Conservation (phyloP, 2,113 vertebrate genomes). For the Motacilla tschutschensis region DNA sequence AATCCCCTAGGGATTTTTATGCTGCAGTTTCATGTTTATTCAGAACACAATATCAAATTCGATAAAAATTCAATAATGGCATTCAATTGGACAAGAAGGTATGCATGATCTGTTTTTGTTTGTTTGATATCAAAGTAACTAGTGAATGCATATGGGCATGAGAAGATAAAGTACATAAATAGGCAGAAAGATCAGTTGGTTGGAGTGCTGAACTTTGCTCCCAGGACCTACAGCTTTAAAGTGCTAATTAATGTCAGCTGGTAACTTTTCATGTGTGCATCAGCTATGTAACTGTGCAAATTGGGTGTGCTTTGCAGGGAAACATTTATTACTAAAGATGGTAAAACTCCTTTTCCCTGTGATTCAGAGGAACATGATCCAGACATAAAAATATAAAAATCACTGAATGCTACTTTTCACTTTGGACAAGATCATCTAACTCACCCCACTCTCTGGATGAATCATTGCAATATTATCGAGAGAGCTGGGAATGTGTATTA, state of each 20-base stretch:
- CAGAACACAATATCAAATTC: neutral
- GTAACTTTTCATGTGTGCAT: neutral
- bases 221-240: neutral
- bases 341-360: neutral
- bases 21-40: neutral
- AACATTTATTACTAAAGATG: neutral
- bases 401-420: neutral
- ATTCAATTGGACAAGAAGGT: neutral
- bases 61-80: neutral
- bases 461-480: neutral
- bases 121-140: neutral
- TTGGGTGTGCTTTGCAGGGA: neutral
- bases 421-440: neutral
- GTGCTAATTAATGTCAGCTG: neutral
- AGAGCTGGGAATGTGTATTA: neutral
- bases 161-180: neutral
- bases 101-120: neutral
- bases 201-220: neutral
- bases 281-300: neutral
- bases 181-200: neutral
- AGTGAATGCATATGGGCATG: neutral
- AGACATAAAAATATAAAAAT: neutral
- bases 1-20: neutral
- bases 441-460: neutral
- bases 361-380: neutral